Evolutionary conservation across 37 sponge, comb jelly and placozoan species (phyloP), one percentile per base, ranked within the genome.

Genomic region (Axinella damicornis): DNA sequence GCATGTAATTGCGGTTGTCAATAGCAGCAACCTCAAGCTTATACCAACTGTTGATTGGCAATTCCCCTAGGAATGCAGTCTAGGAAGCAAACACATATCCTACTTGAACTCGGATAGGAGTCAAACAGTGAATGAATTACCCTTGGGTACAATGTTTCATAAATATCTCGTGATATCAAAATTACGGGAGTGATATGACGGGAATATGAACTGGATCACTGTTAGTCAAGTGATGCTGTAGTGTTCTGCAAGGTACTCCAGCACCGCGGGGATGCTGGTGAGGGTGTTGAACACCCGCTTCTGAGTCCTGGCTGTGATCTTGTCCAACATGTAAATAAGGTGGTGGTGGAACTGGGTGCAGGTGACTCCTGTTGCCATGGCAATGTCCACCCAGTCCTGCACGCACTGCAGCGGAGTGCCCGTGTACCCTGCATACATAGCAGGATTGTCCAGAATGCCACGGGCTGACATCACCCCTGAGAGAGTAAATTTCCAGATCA

Each of bases 381-480:
- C 80, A 0, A 97, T 60, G 53, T 89, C 79, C 31, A 94, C 89
- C 95, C 95, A 97, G 78, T 95, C 93, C 68, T 90, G 68, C 19
- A 97, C 77, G 28, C 95, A 95, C 66, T 83, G 30, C 22, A 84
- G 58, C 31, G 98, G 95, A 27, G 98, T 97, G 57, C 37, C 21
- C 53, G 18, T 22, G 56, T 77, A 81, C 20, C 98, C 98, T 58
- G 87, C 89, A 68, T 66, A 97, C 73, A 97, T 80, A 65, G 96
- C 91, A 32, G 98, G 98, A 79, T 97, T 97, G 37, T 85, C 65
- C 18, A 97, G 91, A 5, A 97, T 83, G 9, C 98, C 98, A 32
- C 96, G 75, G 11, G 98, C 98, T 61, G 88, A 69, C 98, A 97
- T 97, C 36, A 97, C 94, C 33, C 95, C 94, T 84, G 25, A 31